These are phyloP conservation scores for Protophormia terraenovae DNA, from an alignment of 2,888 invertebrate species.

Conservation along the genomic window DNA sequence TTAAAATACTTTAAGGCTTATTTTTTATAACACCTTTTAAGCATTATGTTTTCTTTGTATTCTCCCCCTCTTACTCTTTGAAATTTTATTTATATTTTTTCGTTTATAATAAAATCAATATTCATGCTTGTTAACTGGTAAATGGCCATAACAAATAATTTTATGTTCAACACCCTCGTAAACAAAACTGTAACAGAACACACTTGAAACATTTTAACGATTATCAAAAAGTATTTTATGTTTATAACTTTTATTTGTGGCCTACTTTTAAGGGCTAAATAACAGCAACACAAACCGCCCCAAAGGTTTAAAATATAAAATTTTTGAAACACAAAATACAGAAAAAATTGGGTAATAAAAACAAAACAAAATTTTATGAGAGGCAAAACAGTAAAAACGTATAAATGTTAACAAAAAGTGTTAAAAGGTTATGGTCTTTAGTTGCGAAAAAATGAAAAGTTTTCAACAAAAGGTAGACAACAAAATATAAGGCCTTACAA, in stretches of 20 bases:
- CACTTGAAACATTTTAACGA: neutral
- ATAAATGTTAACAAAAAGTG: neutral
- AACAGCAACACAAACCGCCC: no score
- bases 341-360: neutral
- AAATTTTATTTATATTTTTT: neutral
- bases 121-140: slow-evolving; percentile 1
- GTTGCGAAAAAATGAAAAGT: neutral
- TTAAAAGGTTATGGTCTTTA: neutral
- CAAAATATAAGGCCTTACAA: neutral
- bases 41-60: neutral
- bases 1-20: neutral
- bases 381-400: neutral
- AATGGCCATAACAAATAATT: slow-evolving; percentile 40
- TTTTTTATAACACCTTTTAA: neutral
- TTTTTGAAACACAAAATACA: neutral
- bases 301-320: neutral
- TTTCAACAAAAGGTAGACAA: neutral
- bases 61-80: neutral
- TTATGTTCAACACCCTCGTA: slow-evolving; percentile 2
- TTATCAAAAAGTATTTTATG: neutral
- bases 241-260: neutral
- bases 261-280: neutral
- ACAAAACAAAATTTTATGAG: neutral
- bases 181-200: neutral
- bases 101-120: slow-evolving; percentile 46